A percentile compares a stretch with the other conserved stretches of the same genome.
phyloP scores from a whole-genome alignment of 2,797 vertebrate genomes.

The Ammospiza maritima region DNA sequence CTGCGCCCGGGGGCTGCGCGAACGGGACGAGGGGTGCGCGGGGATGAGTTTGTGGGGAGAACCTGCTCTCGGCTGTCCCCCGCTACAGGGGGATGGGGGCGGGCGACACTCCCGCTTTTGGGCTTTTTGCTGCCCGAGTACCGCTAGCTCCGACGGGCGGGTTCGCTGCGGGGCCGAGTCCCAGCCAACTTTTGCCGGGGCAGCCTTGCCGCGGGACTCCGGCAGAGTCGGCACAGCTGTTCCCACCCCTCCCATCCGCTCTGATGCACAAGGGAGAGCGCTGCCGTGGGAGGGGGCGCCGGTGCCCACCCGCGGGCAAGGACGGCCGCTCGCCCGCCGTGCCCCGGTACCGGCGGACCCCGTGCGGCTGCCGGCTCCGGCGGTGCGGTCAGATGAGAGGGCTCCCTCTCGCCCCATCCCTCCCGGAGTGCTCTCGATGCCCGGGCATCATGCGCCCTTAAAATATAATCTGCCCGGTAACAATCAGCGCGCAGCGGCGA shows the following conservation, averaged over 20 bases:
- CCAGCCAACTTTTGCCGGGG: neutral
- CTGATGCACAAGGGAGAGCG: neutral
- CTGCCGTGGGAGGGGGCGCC: neutral
- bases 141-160: neutral
- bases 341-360: neutral
- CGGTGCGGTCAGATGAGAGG: neutral
- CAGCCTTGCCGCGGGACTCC: neutral
- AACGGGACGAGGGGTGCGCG: neutral
- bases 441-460: slow-evolving; percentile 61
- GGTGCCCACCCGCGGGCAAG: slow-evolving; percentile 19
- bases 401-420: neutral
- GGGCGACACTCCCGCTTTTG: neutral
- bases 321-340: neutral
- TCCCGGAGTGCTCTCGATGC: slow-evolving; percentile 44
- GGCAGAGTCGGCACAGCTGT: neutral
- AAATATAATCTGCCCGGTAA: slow-evolving; percentile 93
- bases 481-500: slow-evolving; percentile 85
- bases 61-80: neutral
- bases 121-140: neutral
- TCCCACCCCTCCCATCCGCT: slow-evolving; percentile 17
- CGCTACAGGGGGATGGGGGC: neutral
- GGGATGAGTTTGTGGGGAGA: neutral
- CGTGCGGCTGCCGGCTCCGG: neutral
- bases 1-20: neutral
- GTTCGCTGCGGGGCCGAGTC: neutral